A percentile compares a stretch with the other conserved stretches of the same genome.
Conservation (phyloP, 2,797 vertebrate genomes). For the Microhierax caerulescens region DNA sequence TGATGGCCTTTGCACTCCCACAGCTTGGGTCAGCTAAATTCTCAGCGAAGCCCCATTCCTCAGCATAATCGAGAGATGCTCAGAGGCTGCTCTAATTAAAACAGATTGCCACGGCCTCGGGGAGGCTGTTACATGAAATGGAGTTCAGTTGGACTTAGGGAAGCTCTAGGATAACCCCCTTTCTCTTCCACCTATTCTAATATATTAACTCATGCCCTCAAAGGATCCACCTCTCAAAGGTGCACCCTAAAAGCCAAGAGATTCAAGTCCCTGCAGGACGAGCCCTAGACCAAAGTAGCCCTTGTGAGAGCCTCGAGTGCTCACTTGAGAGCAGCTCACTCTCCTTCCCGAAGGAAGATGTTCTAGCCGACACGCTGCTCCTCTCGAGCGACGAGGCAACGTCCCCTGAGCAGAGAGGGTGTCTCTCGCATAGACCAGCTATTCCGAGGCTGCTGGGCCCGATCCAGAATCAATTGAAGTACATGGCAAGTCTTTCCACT, state of each 20-base stretch:
- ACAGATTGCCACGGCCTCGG: neutral
- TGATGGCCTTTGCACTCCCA: slow-evolving; percentile 13
- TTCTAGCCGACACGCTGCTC: neutral
- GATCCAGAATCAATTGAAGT: slow-evolving; percentile 34
- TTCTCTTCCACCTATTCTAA: neutral
- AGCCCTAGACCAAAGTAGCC: neutral
- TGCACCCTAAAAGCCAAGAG: neutral
- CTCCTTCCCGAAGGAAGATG: neutral
- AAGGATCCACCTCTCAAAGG: neutral
- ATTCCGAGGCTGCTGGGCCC: neutral
- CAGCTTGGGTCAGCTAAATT: slow-evolving; percentile 52
- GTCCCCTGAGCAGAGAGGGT: slow-evolving; percentile 7
- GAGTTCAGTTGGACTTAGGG: neutral
- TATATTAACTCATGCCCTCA: neutral
- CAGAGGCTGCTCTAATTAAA: slow-evolving; percentile 43
- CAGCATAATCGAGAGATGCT: slow-evolving; percentile 34
- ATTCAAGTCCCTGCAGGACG: neutral
- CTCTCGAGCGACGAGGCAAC: neutral
- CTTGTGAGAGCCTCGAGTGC: neutral
- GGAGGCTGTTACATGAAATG: neutral
- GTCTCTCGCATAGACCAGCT: neutral
- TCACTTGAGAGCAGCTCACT: neutral
- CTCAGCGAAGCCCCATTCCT: neutral
- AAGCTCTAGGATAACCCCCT: neutral
- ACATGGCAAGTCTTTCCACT: neutral